Evolutionary conservation across 2,797 vertebrate species (phyloP), one percentile per base, ranked within the genome.

Genomic region (Sebastes nivosus): DNA sequence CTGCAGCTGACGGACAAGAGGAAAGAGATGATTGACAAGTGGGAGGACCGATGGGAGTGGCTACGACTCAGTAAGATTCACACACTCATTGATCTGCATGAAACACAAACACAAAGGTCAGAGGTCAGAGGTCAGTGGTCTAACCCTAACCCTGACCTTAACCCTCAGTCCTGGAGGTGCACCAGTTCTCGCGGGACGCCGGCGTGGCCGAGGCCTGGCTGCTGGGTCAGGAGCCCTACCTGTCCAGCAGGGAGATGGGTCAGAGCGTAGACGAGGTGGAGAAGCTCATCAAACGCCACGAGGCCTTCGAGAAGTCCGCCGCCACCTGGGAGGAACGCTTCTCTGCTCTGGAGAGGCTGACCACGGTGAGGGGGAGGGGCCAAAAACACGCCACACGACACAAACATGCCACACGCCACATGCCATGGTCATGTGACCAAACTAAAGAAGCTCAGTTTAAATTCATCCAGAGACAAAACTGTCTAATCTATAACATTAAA

Each of bases 21-120:
- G 94, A 99, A 99, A 96, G 97, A 99, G 85, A 99, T 99, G 98
- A 98, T 99, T 90, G 98, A 98, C 95, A 98, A 98, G 83, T 99
- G 98, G 98, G 98, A 99, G 95, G 98, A 99, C 92, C 95, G 98
- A 86, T 99, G 98, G 98, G 98, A 99, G 88, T 99, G 98, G 98
- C 95, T 99, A n/a, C 96, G 98, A 95, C 95, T 99, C 93, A 97
- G 98, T 99, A 97, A 97, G 96, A 57, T 12, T 20, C 54, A 27
- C 67, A 32, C 29, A 61, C 42, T 36, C 32, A 38, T 38, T 38
- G 38, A 36, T 36, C n/a, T 32, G n/a, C 22, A 57, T 57, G n/a
- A 13, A 58, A 11, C 60, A 34, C 11, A 20, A n/a, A 38, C 16
- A 2, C 63, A 34, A 16, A 46, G 57, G 32, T 78, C 67, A 72